phyloP scores from a whole-genome alignment of 2,797 vertebrate species.

The Diplodus puntazzo region DNA sequence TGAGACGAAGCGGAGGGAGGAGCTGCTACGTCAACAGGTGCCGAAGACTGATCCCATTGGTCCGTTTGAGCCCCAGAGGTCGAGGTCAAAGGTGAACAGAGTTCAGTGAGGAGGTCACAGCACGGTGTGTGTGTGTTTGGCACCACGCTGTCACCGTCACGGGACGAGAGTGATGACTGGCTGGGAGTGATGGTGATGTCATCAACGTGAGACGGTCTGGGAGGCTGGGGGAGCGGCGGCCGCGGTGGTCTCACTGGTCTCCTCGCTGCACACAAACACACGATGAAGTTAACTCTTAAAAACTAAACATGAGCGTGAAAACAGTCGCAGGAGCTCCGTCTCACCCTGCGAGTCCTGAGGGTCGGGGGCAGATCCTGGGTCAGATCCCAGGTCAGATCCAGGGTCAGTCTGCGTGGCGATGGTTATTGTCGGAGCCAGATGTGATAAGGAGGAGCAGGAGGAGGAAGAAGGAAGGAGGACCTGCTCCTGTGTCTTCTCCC shows the following conservation, averaged over 20 bases:
- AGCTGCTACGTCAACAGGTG: conserved; percentile 2
- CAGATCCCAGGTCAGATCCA: conserved; percentile 65
- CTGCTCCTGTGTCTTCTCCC: conserved; percentile 95
- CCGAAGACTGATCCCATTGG: conserved; percentile 24
- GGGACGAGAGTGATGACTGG: conserved; percentile 21
- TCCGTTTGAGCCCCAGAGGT: conserved; percentile 50
- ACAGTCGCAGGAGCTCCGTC: neutral
- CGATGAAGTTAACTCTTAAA: neutral
- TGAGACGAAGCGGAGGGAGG: neutral
- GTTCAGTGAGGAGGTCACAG: conserved; percentile 37
- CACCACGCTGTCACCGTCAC: neutral
- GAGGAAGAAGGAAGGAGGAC: conserved; percentile 73
- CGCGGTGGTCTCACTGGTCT: conserved; percentile 87
- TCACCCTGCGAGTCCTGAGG: conserved; percentile 36
- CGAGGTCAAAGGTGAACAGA: conserved; percentile 31
- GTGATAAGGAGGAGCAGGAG: conserved; percentile 69
- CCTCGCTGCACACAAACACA: conserved; percentile 74
- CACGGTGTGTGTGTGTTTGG: neutral
- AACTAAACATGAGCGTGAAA: neutral
- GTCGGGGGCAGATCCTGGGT: conserved; percentile 70
- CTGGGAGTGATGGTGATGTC: conserved; percentile 17
- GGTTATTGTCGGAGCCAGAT: conserved; percentile 80
- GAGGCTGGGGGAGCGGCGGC: conserved; percentile 66
- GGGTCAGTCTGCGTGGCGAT: conserved; percentile 95
- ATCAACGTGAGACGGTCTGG: conserved; percentile 35